Percentiles rank a stretch among this genome's conserved stretches.
Conservation (phyloP, 2,797 vertebrate species). For the Falco concolor region DNA sequence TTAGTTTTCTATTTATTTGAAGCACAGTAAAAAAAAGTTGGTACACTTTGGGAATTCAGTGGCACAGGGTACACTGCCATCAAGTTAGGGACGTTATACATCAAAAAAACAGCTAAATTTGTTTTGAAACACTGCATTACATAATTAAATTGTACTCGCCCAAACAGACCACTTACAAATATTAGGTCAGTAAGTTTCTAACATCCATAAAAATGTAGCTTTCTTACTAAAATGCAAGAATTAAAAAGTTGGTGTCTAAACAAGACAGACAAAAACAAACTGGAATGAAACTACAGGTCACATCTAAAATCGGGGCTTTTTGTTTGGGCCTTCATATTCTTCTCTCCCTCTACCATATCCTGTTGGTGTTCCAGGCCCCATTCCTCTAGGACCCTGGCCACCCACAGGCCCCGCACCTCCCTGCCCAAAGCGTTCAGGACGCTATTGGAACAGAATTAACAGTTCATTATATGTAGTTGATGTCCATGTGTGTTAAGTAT, state of each 20-base stretch:
- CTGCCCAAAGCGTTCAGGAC: conserved; percentile 96
- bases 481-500: conserved; percentile 86
- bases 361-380: conserved; percentile 82
- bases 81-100: conserved; percentile 85
- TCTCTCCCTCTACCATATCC: conserved; percentile 97
- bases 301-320: conserved; percentile 97
- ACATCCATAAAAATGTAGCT: conserved; percentile 84
- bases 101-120: conserved; percentile 72
- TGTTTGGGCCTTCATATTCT: conserved; percentile 96
- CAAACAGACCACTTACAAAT: conserved; percentile 83
- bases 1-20: conserved; percentile 91
- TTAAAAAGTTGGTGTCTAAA: conserved; percentile 83
- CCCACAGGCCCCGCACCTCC: conserved; percentile 84
- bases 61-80: conserved; percentile 95
- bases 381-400: conserved; percentile 88
- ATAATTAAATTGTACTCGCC: conserved; percentile 79
- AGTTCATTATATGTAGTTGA: conserved; percentile 83
- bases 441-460: conserved; percentile 84
- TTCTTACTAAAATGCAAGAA: conserved; percentile 95
- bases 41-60: conserved; percentile 90
- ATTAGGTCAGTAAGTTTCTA: conserved; percentile 82
- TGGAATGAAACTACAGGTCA: conserved; percentile 78
- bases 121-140: conserved; percentile 79
- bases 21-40: conserved; percentile 81
- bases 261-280: conserved; percentile 82